Evolutionary conservation across 2,888 invertebrate species (phyloP).

Genomic region (Orthonychiurus folsomi): DNA sequence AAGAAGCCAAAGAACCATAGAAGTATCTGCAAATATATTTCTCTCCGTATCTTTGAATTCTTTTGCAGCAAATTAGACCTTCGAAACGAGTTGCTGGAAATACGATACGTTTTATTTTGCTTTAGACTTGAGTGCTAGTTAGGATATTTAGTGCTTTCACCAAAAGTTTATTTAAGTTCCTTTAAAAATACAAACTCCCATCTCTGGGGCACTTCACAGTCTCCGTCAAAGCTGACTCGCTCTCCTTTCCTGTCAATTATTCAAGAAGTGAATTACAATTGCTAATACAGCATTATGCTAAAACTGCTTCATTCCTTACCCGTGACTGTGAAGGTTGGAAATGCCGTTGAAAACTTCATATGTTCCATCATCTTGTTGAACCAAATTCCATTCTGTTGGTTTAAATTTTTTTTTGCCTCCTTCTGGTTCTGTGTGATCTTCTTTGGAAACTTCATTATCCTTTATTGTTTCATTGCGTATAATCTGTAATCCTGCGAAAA

Average conservation of each 20-base stretch:
- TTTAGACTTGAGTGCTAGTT: too few species aligned
- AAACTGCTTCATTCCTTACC: background rate
- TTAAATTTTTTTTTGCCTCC: background rate
- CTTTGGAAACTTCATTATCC: background rate
- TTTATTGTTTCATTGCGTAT: background rate
- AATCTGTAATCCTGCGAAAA: background rate
- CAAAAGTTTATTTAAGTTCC: too few species aligned
- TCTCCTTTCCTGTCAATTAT: background rate
- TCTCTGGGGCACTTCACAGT: background rate
- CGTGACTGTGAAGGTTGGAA: background rate
- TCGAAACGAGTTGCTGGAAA: too few species aligned
- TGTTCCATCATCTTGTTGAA: background rate
- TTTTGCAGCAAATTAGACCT: too few species aligned
- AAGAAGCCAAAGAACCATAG: too few species aligned
- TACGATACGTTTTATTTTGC: too few species aligned
- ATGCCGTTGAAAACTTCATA: background rate
- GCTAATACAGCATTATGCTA: background rate
- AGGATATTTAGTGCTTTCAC: too few species aligned
- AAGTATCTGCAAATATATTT: too few species aligned
- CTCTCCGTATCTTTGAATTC: too few species aligned
- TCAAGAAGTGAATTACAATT: background rate
- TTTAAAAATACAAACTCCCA: background rate
- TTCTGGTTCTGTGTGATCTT: background rate
- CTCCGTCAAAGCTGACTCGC: background rate
- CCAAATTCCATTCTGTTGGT: background rate